These are phyloP conservation scores for Drosophila mulleri DNA, from an alignment of 2,888 invertebrate species.

Conservation along the genomic window DNA sequence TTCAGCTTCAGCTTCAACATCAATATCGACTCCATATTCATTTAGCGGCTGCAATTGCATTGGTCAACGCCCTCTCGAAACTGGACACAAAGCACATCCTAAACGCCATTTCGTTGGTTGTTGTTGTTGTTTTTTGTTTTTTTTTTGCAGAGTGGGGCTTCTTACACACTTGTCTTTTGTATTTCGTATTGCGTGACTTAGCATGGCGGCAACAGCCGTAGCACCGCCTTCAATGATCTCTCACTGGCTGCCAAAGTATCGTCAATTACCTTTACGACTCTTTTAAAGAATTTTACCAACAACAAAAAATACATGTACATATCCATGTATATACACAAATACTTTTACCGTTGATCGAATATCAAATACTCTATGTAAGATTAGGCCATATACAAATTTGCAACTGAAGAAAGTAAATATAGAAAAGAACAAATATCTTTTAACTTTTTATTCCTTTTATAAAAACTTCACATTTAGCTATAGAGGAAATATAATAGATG, in stretches of 20 bases:
- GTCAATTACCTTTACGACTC: slow-evolving; percentile 64
- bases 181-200: slow-evolving; percentile 48
- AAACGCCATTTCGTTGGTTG: slow-evolving; percentile 50
- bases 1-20: not conserved
- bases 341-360: not conserved
- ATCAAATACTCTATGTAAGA: not conserved
- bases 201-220: slow-evolving; percentile 38
- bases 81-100: slow-evolving; percentile 37
- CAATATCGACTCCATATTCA: slow-evolving; percentile 12
- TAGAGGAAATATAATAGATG: too few relatives aligned
- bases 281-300: slow-evolving; percentile 34
- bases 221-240: slow-evolving; percentile 64
- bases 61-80: slow-evolving; percentile 55
- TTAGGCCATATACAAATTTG: not conserved
- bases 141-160: slow-evolving; percentile 28
- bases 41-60: slow-evolving; percentile 52
- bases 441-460: too few relatives aligned
- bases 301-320: not conserved
- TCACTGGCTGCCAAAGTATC: slow-evolving; percentile 58
- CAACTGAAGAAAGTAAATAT: not conserved
- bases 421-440: not conserved
- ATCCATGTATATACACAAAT: not conserved
- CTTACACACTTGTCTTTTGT: slow-evolving; percentile 15
- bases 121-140: slow-evolving; percentile 15
- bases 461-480: too few relatives aligned